Base-by-base conservation (phyloP, 1,140 invertebrate species). In the Monochamus saltuarius region DNA sequence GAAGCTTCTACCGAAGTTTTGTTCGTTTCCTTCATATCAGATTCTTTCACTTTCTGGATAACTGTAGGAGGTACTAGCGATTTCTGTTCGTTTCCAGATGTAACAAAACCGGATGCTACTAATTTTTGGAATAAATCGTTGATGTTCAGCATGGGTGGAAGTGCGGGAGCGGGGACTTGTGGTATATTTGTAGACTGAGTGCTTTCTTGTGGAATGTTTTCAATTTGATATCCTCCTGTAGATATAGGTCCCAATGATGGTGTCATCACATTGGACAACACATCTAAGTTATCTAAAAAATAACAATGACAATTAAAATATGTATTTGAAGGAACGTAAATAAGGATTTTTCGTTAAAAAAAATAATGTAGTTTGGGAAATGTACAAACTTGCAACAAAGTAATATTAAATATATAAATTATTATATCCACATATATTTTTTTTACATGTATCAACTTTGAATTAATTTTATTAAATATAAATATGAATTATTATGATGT, bases 111-210 rank as follows among this genome's bases (percentile, higher is more conserved):
- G 17, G 88, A 88, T 0, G 87, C 88, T 0, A 95, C 84, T 0
- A 95, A 75, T 73, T 91, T 92, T 60, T 89, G 86, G 69, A 94
- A 92, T 16, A 96, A 75, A 67, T 93, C 90, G 59, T 85, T 87
- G 34, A 95, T 87, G 72, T 94, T 89, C 17, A 69, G 10, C 1
- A 39, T 10, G 1, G 61, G 56, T 1, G 39, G 36, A 50, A 9
- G 73, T 72, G 4, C 76, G 68, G 4, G 70, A 60, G 37, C 9
- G n/a, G 50, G 9, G 3, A 19, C 43, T 38, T 10, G 54, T 54
- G 40, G 50, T 11, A 59, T 75, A 72, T 22, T 77, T 29, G 0
- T 36, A 75, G 75, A 58, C 69, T 79, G 13, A 22, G 3, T 39
- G 72, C 73, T 40, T 19, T 46, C 19, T 72, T 78, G 16, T 72